Base-by-base conservation (phyloP, 2,888 invertebrate species). In the Listrodromus nycthemerus region DNA sequence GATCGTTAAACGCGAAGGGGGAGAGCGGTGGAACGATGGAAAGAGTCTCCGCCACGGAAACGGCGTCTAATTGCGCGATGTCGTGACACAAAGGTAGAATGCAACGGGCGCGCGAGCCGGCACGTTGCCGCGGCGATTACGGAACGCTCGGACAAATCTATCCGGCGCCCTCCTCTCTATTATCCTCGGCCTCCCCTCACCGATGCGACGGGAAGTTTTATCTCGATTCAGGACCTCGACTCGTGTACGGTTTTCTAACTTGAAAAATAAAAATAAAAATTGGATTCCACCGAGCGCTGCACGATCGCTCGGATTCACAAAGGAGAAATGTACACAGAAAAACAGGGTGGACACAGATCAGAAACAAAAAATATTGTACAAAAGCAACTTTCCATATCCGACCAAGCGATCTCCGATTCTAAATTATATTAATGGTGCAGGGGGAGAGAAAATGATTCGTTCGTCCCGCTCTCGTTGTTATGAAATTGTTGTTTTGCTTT, bases 11-110 rank as follows among this genome's bases (percentile, higher is more conserved):
- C 8, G 45, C 48, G 27, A 6, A 50, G 27, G 21, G 61, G 30
- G 63, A 50, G 73, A 5, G n/a, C 45, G 48, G 63, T 1, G 41
- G 41, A 41, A 16, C 2, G 41, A 41, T 3, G 63, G 30, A 50
- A 21, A 30, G n/a, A 58, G 48, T 55, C 30, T 19, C n/a, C 30
- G 37, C 45, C 69, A 55, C 79, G 71, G 75, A 69, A 79, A 82
- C 48, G 77, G 61, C 66, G 66, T 83, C 78, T 85, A 85, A 85
- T 85, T 85, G 83, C 80, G 37, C 80, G 71, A 85, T 85, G 78
- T 70, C 85, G 85, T 85, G 85, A 81, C 80, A 50, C 67, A 80
- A 83, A 80, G 75, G 74, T 71, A 52, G 21, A 75, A 85, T 78
- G 74, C 70, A 75, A 82, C 65, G 48, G 8, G 58, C 33, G 41